These are phyloP conservation scores for Menidia beryllina DNA, from an alignment of 2,113 vertebrate genomes.

Conservation along the genomic window DNA sequence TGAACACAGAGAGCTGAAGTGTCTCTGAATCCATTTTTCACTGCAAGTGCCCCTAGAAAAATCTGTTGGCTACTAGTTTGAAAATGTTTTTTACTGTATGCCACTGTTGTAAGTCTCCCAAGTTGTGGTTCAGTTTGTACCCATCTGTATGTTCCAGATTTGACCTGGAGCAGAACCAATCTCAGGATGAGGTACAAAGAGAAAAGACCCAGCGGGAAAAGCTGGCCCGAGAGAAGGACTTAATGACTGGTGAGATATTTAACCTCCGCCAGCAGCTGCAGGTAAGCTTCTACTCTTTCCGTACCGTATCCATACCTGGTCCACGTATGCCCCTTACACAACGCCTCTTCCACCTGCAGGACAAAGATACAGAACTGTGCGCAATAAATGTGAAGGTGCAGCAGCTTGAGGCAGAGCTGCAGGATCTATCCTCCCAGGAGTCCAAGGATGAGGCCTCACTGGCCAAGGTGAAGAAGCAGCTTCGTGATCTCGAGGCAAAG, in stretches of 20 bases:
- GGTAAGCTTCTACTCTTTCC: slow-evolving; percentile 76
- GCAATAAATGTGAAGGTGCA: slow-evolving; percentile 86
- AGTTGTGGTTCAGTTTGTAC: slow-evolving; percentile 3
- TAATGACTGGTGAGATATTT: slow-evolving; percentile 90
- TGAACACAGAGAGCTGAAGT: neutral
- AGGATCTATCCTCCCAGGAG: slow-evolving; percentile 95
- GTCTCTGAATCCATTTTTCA: neutral
- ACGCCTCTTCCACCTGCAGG: slow-evolving; percentile 40
- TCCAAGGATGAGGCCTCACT: slow-evolving; percentile 95
- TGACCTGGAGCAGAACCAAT: slow-evolving; percentile 92
- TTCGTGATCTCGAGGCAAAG: slow-evolving; percentile 94
- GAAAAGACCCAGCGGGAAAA: slow-evolving; percentile 91
- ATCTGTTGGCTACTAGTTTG: neutral
- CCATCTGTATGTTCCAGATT: slow-evolving; percentile 82
- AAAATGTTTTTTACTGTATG: neutral
- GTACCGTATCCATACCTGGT: slow-evolving; percentile 36
- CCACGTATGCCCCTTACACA: slow-evolving; percentile 27
- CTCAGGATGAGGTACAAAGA: slow-evolving; percentile 89
- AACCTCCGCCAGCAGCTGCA: slow-evolving; percentile 93
- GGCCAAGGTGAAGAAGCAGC: slow-evolving; percentile 93
- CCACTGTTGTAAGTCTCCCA: slow-evolving; percentile 8
- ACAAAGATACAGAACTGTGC: slow-evolving; percentile 88
- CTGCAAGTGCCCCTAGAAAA: too few relatives aligned
- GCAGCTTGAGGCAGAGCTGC: slow-evolving; percentile 92
- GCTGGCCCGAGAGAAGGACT: slow-evolving; percentile 90